A percentile compares a stretch with the other conserved stretches of the same genome.
These are phyloP conservation scores for Cynopterus sphinx DNA, from an alignment of 2,797 vertebrate species.

Conservation along the genomic window DNA sequence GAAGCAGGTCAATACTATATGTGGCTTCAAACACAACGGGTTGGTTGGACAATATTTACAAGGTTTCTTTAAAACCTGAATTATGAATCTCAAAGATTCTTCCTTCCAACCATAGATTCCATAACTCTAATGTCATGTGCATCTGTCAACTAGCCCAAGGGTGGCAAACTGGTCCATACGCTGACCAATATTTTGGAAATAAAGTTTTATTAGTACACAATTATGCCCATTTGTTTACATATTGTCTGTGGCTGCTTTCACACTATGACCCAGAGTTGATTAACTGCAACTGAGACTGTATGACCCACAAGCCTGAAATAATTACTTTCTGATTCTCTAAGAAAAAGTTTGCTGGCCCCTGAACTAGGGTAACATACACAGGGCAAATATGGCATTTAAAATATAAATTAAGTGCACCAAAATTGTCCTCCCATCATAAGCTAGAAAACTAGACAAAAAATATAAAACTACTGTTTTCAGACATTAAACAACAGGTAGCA, in stretches of 20 bases:
- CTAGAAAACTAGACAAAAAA: neutral
- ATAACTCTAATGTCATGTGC: neutral
- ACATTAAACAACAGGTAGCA: neutral
- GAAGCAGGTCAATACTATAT: neutral
- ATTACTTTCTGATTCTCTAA: neutral
- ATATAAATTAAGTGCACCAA: conserved; percentile 5
- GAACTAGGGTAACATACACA: neutral
- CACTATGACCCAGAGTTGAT: neutral
- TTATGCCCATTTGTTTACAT: neutral
- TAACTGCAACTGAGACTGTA: neutral
- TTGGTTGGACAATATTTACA: neutral
- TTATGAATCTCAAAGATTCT: neutral
- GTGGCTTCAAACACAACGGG: neutral
- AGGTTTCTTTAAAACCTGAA: conserved; percentile 5
- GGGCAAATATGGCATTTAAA: conserved; percentile 8
- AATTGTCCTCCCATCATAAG: neutral
- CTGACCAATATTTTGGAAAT: neutral
- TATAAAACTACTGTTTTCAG: neutral
- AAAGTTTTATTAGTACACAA: conserved; percentile 2
- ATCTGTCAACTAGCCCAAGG: neutral
- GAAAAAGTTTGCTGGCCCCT: neutral
- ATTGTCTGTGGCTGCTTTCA: neutral
- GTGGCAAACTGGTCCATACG: neutral
- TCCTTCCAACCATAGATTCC: neutral
- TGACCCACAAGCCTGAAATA: neutral